Conservation (phyloP, 2,113 vertebrate species). For the Pogona vitticeps region DNA sequence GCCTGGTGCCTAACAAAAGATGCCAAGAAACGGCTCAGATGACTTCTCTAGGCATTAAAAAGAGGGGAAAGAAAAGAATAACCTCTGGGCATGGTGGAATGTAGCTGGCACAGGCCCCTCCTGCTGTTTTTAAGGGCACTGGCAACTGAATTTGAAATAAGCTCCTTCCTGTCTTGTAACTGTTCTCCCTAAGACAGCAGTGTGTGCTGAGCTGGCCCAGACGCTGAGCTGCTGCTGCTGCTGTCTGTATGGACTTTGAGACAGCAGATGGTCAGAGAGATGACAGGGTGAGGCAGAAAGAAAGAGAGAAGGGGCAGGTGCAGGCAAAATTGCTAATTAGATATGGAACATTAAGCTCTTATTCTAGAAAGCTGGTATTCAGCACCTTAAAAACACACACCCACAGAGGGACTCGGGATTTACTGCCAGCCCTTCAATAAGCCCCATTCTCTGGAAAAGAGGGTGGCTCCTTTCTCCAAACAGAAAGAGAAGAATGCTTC, state of each 20-base stretch:
- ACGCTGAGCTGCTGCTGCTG: slow-evolving; percentile 13
- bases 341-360: slow-evolving; percentile 61
- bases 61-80: background rate
- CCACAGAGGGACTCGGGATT: background rate
- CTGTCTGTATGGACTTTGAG: slow-evolving; percentile 46
- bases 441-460: slow-evolving; percentile 32
- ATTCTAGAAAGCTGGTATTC: slow-evolving; percentile 51
- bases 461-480: background rate
- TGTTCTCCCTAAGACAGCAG: background rate
- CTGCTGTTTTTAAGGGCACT: slow-evolving; percentile 50
- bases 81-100: slow-evolving; percentile 3
- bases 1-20: background rate
- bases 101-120: background rate
- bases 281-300: background rate
- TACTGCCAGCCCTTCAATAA: slow-evolving; percentile 27
- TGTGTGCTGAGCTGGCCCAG: background rate
- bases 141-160: slow-evolving; percentile 30
- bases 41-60: background rate
- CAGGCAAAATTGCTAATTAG: slow-evolving; percentile 61
- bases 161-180: slow-evolving; percentile 18
- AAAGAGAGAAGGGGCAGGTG: slow-evolving; percentile 66
- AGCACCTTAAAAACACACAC: background rate
- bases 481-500: background rate
- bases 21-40: slow-evolving; percentile 9
- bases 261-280: slow-evolving; percentile 69